Evolutionary conservation across 2,888 invertebrate genomes (phyloP).

Genomic region (Elmis aenea): DNA sequence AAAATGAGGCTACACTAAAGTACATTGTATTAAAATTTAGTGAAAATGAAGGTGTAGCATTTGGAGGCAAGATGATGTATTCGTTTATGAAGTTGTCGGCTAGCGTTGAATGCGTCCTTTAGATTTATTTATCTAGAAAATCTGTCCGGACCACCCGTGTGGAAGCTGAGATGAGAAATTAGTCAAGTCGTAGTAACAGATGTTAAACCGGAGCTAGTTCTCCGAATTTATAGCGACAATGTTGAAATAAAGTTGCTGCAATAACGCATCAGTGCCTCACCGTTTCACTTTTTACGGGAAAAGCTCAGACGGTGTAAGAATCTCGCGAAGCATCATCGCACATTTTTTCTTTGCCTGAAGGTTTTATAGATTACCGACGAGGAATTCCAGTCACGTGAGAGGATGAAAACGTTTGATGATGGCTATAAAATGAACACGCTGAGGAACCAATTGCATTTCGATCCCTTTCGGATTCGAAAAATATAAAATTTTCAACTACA

Average conservation of each 20-base stretch:
- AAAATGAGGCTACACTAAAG: no score
- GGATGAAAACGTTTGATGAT: slow-evolving; percentile 23
- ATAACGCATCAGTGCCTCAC: slow-evolving; percentile 16
- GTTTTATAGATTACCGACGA: slow-evolving; percentile 16
- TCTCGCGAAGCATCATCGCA: not conserved
- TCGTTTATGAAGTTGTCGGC: slow-evolving; percentile 12
- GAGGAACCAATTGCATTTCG: slow-evolving; percentile 5
- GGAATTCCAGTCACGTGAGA: slow-evolving; percentile 25
- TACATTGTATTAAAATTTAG: no score
- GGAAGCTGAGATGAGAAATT: slow-evolving; percentile 38
- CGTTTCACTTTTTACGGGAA: slow-evolving; percentile 12
- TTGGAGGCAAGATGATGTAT: no score
- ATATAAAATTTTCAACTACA: slow-evolving; percentile 18
- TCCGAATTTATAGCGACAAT: slow-evolving; percentile 28
- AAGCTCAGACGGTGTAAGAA: not conserved
- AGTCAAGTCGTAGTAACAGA: slow-evolving; percentile 38
- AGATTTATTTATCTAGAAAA: slow-evolving; percentile 38
- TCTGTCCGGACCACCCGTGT: slow-evolving; percentile 31
- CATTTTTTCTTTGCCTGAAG: slow-evolving; percentile 3
- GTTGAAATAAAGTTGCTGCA: slow-evolving; percentile 26
- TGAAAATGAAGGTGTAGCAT: no score
- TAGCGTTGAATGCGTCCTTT: slow-evolving; percentile 22
- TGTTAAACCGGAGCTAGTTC: slow-evolving; percentile 27
- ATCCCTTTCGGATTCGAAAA: slow-evolving; percentile 10
- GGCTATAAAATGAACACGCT: slow-evolving; percentile 18